These are phyloP conservation scores for Argentina silus DNA, from an alignment of 2,797 vertebrate species.

Conservation along the genomic window DNA sequence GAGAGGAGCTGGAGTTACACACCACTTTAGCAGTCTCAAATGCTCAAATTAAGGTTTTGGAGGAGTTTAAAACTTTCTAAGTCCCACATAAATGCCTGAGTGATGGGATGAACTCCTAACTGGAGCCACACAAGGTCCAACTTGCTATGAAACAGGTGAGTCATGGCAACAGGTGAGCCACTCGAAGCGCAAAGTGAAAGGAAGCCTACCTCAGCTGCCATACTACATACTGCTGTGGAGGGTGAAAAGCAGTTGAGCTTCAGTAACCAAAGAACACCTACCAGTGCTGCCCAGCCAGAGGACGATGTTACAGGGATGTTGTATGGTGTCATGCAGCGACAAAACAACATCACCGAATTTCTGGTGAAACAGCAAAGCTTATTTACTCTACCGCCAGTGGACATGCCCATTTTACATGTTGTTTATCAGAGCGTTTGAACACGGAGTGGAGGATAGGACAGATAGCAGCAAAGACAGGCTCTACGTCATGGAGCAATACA, in stretches of 20 bases:
- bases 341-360: conserved; percentile 4
- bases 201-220: not conserved
- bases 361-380: conserved; percentile 9
- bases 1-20: conserved; percentile 4
- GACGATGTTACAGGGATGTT: not conserved
- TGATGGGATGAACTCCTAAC: not conserved
- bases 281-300: not conserved
- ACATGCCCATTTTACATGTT: no score
- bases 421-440: no score
- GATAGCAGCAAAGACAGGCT: no score
- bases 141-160: not conserved
- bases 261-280: not conserved
- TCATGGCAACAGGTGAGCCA: not conserved
- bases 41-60: conserved; percentile 12
- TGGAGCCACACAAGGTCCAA: not conserved
- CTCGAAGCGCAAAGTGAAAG: not conserved
- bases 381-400: not conserved
- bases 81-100: not conserved
- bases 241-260: no score
- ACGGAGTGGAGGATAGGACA: no score
- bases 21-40: not conserved
- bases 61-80: not conserved
- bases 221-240: not conserved
- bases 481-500: no score
- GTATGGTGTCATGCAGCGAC: not conserved